Conservation (phyloP, 2,113 vertebrate genomes). For the Podocnemis expansa region DNA sequence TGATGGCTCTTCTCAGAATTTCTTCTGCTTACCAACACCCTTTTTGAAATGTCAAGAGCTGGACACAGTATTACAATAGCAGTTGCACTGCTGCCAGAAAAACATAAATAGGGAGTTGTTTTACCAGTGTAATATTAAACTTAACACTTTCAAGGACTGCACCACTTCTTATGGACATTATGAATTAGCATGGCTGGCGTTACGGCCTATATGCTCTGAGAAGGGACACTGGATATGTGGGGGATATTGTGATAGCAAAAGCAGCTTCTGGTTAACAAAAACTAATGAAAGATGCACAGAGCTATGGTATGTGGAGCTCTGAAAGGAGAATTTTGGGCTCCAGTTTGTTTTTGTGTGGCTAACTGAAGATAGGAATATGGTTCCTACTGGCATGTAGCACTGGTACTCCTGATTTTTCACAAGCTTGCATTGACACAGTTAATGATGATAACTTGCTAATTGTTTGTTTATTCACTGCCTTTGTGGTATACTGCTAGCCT, state of each 20-base stretch:
- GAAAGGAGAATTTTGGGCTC: neutral
- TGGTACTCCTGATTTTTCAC: neutral
- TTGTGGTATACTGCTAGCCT: neutral
- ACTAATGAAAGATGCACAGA: neutral
- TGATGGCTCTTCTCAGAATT: neutral
- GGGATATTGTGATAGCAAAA: neutral
- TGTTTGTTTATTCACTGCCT: neutral
- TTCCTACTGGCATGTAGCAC: neutral
- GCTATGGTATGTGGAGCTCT: neutral
- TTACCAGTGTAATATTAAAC: no score
- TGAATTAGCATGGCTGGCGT: neutral
- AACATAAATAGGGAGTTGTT: no score
- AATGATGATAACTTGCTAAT: neutral
- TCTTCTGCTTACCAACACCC: neutral
- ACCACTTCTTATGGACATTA: neutral
- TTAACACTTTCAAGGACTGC: neutral
- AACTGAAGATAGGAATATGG: neutral
- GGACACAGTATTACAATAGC: neutral
- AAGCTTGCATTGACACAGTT: neutral
- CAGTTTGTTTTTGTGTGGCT: neutral
- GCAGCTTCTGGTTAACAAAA: neutral
- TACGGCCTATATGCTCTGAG: neutral
- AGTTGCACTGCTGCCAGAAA: neutral
- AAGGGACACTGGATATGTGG: neutral
- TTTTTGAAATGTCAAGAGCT: neutral